Evolutionary conservation across 2,888 invertebrate genomes (phyloP), one percentile per base, ranked within the genome.

Genomic region (Aphrophora alni): DNA sequence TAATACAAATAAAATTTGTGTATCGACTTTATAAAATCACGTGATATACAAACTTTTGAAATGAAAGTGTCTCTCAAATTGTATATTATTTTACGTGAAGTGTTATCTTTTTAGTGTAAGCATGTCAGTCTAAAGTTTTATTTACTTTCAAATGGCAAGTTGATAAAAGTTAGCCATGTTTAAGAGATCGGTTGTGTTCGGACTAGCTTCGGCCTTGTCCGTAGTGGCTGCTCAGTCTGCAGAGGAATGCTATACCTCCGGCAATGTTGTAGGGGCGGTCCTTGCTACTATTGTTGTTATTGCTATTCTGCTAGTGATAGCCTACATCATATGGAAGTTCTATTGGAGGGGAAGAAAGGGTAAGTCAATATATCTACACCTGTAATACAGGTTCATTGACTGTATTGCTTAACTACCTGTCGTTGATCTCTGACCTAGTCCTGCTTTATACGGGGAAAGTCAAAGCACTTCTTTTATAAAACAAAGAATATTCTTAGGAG

Each of bases 261-360:
- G 81, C 25, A 75, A 75, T 27, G 51, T 82, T 44, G 77, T 78
- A 24, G 82, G 80, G 38, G 82, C 82, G 28, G 80, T 82, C 33
- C 38, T 82, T n/a, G 80, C 71, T 26, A 81, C 82, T n/a, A 59
- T 77, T 25, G 71, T 80, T 79, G 82, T 80, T 28, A 44, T 74
- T 21, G 74, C 77, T 24, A 77, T 71, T n/a, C 75, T 81, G 28
- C 75, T 75, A 25, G 76, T 70, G 59, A 73, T 77, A 24, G 81
- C 80, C 51, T 82, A 81, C 80, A 51, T 80, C 44, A 38, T 82
- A 24, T 82, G 81, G 81, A 81, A 75, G 76, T 77, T 76, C 75
- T 82, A 82, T 80, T 82, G 82, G 82, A 71, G 72, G 17, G 75
- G 81, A 12, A 38, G 81, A 27, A 80, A 80, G 81, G 82, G 82